These are phyloP conservation scores for Petrolisthes cinctipes DNA, from an alignment of 2,888 invertebrate genomes.

Conservation along the genomic window DNA sequence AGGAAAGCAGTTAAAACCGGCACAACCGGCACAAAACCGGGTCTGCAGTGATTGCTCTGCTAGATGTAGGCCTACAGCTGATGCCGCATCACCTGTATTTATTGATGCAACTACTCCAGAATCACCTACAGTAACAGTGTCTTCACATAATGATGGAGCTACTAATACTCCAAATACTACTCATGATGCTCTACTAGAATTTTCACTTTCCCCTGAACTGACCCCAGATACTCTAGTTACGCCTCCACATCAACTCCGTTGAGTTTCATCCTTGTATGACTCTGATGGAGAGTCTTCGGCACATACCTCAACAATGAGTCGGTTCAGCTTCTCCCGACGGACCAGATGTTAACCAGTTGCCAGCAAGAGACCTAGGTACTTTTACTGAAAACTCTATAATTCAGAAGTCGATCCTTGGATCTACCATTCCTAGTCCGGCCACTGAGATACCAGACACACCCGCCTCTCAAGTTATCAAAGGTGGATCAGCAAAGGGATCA, in stretches of 20 bases:
- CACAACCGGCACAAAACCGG: background rate
- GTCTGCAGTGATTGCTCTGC: background rate
- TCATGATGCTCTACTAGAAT: background rate
- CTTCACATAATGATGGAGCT: background rate
- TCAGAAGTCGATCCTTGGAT: background rate
- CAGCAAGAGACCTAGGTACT: background rate
- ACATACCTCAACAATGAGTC: background rate
- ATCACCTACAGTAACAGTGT: too few species aligned
- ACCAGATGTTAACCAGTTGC: background rate
- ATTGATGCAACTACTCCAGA: background rate
- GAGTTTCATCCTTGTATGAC: background rate
- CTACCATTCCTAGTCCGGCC: background rate
- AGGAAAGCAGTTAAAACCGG: background rate
- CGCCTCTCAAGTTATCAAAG: background rate
- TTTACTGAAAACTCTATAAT: background rate
- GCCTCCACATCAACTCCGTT: background rate
- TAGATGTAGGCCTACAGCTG: too few species aligned
- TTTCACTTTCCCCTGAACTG: background rate
- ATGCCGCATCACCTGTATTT: background rate
- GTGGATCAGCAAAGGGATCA: constrained; percentile 1
- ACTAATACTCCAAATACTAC: background rate
- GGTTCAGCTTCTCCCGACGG: background rate
- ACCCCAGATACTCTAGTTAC: background rate
- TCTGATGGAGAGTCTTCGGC: background rate
- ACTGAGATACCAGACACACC: background rate